phyloP scores from a whole-genome alignment of 2,888 invertebrate genomes.

The Hyppa rectilinea region DNA sequence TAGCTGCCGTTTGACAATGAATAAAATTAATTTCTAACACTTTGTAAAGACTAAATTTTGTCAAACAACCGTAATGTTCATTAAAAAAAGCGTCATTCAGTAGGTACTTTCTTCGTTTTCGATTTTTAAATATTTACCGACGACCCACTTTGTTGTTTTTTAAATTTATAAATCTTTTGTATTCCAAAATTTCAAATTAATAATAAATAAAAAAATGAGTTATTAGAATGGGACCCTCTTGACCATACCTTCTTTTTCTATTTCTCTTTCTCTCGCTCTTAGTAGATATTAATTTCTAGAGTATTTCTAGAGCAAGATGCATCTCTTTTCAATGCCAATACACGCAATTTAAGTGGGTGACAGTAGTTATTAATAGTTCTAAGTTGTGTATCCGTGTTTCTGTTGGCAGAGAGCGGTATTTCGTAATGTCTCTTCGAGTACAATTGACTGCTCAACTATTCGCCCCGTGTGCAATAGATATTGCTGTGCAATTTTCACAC shows the following conservation, averaged over 20 bases:
- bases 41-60: neutral
- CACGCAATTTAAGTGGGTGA: constrained; percentile 52
- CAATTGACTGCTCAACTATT: constrained; percentile 10
- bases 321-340: constrained; percentile 56
- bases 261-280: neutral
- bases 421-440: constrained; percentile 33
- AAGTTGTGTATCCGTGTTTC: constrained; percentile 58
- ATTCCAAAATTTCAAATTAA: too few relatives aligned
- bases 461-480: constrained; percentile 21
- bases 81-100: neutral
- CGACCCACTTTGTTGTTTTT: too few relatives aligned
- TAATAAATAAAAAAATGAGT: neutral
- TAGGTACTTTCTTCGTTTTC: too few relatives aligned
- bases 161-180: too few relatives aligned
- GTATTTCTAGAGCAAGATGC: constrained; percentile 1
- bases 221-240: neutral
- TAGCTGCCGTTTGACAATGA: neutral
- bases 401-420: constrained; percentile 50
- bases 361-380: constrained; percentile 49
- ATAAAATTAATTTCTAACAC: constrained; percentile 7
- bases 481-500: neutral
- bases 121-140: too few relatives aligned
- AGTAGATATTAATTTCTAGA: neutral
- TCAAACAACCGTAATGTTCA: neutral
- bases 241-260: neutral